phyloP scores from a whole-genome alignment of 2,888 invertebrate species.

The Priocnemis perturbator region DNA sequence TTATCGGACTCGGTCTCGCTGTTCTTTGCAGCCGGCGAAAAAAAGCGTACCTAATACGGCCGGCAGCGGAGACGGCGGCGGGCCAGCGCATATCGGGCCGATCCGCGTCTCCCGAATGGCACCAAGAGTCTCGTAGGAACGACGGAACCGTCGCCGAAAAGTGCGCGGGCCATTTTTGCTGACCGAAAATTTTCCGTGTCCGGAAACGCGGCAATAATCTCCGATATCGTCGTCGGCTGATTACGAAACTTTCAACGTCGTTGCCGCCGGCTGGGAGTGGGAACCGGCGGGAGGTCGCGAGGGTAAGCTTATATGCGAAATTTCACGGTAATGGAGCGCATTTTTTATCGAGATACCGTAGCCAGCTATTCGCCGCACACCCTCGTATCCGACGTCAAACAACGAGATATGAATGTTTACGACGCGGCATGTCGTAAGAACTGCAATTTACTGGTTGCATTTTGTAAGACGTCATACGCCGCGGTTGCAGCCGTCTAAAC shows the following conservation, averaged over 20 bases:
- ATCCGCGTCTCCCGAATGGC: too few relatives aligned
- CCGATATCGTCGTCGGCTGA: constrained; percentile 26
- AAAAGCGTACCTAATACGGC: too few relatives aligned
- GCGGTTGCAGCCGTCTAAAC: constrained; percentile 21
- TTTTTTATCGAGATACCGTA: constrained; percentile 44
- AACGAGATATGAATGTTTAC: constrained; percentile 55
- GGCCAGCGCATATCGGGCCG: background rate
- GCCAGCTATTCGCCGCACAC: constrained; percentile 7
- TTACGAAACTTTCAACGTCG: constrained; percentile 18
- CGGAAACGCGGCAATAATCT: constrained; percentile 22
- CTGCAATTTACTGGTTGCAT: constrained; percentile 47
- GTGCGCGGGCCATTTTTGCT: too few relatives aligned
- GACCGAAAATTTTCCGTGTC: background rate
- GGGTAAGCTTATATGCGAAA: constrained; percentile 31
- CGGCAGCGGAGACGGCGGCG: too few relatives aligned
- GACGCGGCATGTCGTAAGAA: constrained; percentile 42
- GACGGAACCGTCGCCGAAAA: too few relatives aligned
- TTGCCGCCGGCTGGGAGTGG: constrained; percentile 17
- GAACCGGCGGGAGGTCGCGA: background rate
- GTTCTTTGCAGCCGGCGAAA: too few relatives aligned
- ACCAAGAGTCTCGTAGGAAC: too few relatives aligned
- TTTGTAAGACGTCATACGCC: constrained; percentile 43
- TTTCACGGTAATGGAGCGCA: constrained; percentile 32
- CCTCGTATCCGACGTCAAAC: constrained; percentile 34
- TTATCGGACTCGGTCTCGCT: too few relatives aligned